A percentile compares a stretch with the other conserved stretches of the same genome.
phyloP scores from a whole-genome alignment of 2,888 invertebrate genomes.

The Pilophorus perplexus region DNA sequence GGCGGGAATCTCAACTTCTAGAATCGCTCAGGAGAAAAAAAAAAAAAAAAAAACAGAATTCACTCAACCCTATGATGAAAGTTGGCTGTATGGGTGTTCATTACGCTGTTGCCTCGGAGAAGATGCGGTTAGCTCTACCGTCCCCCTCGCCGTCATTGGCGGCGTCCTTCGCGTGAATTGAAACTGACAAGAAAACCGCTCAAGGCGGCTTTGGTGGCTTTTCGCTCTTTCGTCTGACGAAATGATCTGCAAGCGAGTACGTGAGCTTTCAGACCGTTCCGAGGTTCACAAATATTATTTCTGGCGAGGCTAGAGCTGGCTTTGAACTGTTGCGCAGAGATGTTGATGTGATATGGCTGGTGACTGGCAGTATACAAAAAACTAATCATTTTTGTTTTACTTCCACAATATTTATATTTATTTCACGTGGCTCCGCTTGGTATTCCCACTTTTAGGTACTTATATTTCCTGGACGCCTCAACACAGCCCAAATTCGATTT shows the following conservation, averaged over 20 bases:
- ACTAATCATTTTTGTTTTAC: too few species aligned
- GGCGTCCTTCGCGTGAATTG: conserved; percentile 24
- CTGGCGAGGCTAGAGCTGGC: too few species aligned
- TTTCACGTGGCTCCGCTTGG: too few species aligned
- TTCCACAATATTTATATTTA: too few species aligned
- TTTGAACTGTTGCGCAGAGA: too few species aligned
- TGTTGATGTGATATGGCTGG: too few species aligned
- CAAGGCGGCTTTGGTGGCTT: conserved; percentile 6
- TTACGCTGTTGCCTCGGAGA: conserved; percentile 13
- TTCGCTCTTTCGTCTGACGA: conserved; percentile 16
- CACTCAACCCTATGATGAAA: conserved; percentile 18
- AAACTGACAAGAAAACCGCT: conserved; percentile 29
- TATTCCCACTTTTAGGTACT: too few species aligned
- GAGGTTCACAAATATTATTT: conserved; percentile 12
- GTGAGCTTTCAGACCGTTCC: conserved; percentile 18
- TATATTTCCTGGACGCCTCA: too few species aligned
- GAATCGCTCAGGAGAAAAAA: too few species aligned
- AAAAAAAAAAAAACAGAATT: background rate
- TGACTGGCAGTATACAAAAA: too few species aligned
- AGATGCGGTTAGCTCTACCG: conserved; percentile 22
- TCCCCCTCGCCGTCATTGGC: conserved; percentile 7
- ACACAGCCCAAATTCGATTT: too few species aligned
- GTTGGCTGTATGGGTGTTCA: conserved; percentile 2
- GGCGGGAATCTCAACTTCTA: too few species aligned
- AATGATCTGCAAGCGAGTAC: conserved; percentile 12